phyloP scores from a whole-genome alignment of 2,888 invertebrate species.

The Hypolimnas misippus region DNA sequence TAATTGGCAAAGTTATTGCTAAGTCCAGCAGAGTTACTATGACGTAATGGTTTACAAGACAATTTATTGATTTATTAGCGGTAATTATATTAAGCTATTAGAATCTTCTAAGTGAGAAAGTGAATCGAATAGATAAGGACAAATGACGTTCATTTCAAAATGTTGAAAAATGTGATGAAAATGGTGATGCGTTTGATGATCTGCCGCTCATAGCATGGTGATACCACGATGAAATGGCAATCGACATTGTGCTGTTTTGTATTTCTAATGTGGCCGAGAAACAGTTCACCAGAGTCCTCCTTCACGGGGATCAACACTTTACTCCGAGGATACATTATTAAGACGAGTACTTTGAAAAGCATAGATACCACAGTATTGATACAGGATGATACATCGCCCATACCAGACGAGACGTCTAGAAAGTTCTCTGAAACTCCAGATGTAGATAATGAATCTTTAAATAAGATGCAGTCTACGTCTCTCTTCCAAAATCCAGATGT shows the following conservation, averaged over 20 bases:
- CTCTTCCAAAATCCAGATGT: neutral
- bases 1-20: too few relatives aligned
- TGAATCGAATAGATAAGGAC: too few relatives aligned
- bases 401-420: neutral
- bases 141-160: neutral
- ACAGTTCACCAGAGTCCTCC: conserved; percentile 49
- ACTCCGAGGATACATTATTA: conserved; percentile 54
- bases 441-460: neutral
- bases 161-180: conserved; percentile 5
- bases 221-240: conserved; percentile 58
- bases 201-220: conserved; percentile 32
- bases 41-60: too few relatives aligned
- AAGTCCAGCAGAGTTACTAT: too few relatives aligned
- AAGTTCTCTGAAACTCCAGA: neutral
- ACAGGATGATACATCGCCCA: conserved; percentile 5
- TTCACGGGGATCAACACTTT: conserved; percentile 54
- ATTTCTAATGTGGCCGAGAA: conserved; percentile 48
- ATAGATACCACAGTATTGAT: conserved; percentile 9
- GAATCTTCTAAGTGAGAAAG: too few relatives aligned
- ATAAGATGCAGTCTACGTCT: conserved; percentile 4
- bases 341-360: conserved; percentile 33
- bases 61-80: too few relatives aligned
- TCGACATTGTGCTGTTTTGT: conserved; percentile 52
- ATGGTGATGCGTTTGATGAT: neutral
- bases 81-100: too few relatives aligned